A percentile compares a stretch with the other conserved stretches of the same genome.
Conservation (phyloP, 2,888 invertebrate genomes). For the Drosophila fulvimacula region DNA sequence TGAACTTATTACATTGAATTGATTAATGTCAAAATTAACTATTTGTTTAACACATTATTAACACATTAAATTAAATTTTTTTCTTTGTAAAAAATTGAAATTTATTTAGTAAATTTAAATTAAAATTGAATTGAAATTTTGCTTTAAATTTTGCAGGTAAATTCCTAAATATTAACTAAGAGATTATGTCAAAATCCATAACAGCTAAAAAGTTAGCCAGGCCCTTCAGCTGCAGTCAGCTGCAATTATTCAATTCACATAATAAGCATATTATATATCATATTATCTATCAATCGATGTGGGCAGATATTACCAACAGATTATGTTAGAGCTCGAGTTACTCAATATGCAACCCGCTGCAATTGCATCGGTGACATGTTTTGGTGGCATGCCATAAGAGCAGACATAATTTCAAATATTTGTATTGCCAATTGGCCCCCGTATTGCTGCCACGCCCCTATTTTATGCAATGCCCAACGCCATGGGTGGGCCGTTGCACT, state of each 20-base stretch:
- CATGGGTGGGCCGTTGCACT: slow-evolving; percentile 14
- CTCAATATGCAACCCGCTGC: slow-evolving; percentile 7
- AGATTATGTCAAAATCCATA: not conserved
- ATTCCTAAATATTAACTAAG: not conserved
- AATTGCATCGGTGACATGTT: slow-evolving; percentile 2
- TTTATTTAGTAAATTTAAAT: no score
- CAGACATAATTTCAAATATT: slow-evolving; percentile 10
- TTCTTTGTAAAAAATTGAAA: no score
- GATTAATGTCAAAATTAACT: no score
- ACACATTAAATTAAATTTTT: no score
- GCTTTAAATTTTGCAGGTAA: no score
- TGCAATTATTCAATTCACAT: slow-evolving; percentile 14
- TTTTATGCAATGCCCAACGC: slow-evolving; percentile 28
- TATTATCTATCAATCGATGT: not conserved
- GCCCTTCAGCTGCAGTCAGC: slow-evolving; percentile 2
- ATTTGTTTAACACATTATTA: no score
- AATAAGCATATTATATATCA: not conserved
- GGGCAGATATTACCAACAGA: slow-evolving; percentile 1
- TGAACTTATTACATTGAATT: not conserved
- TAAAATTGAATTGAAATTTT: no score
- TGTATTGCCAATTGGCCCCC: not conserved
- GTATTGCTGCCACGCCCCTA: slow-evolving; percentile 7
- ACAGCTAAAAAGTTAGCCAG: not conserved
- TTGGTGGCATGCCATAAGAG: slow-evolving; percentile 33
- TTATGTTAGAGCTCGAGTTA: slow-evolving; percentile 12